phyloP scores from a whole-genome alignment of 2,113 vertebrate species.

The Stictonetta naevosa region DNA sequence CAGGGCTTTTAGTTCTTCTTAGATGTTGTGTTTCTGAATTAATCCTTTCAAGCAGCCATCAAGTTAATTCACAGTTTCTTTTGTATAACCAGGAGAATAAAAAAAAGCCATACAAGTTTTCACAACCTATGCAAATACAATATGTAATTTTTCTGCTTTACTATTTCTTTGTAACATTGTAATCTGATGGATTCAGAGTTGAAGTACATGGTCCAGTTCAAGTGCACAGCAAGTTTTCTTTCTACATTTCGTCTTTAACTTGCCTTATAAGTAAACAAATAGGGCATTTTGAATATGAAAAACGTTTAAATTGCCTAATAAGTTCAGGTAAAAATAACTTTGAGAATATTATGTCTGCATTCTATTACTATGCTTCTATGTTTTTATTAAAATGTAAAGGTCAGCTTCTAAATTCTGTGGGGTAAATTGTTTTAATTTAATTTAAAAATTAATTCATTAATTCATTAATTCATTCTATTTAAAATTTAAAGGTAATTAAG shows the following conservation, averaged over 20 bases:
- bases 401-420: neutral
- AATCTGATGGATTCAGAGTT: neutral
- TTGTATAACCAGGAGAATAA: neutral
- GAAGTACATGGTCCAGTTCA: neutral
- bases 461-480: too few species aligned
- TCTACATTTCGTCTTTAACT: neutral
- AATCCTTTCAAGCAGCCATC: conserved; percentile 5
- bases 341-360: neutral
- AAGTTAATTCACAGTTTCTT: neutral
- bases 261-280: neutral
- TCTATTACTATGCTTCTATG: neutral
- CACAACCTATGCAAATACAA: neutral
- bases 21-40: neutral
- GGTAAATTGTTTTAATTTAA: neutral
- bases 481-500: neutral
- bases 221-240: neutral
- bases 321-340: neutral
- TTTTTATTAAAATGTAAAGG: neutral
- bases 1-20: neutral
- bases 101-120: neutral
- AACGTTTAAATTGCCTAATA: neutral
- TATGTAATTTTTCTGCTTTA: neutral
- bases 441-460: neutral
- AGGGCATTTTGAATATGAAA: neutral
- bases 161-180: conserved; percentile 15